phyloP scores from a whole-genome alignment of 2,888 invertebrate species.

The Helobdella robusta region DNA sequence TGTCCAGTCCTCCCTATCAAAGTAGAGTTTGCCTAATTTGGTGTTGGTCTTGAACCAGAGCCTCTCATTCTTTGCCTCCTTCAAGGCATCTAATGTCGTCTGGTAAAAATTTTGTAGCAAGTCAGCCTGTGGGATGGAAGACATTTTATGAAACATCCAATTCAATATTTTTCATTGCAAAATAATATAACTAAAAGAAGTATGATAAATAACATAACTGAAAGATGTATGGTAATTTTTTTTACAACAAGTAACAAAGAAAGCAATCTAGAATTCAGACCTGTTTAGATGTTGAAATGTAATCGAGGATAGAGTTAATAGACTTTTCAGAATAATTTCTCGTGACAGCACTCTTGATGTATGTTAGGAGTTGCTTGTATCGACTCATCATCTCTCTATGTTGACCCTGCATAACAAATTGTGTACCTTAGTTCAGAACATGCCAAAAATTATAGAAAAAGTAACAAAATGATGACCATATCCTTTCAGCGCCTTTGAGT shows the following conservation, averaged over 20 bases:
- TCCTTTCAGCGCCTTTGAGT: too few species aligned
- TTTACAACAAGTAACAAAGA: slow-evolving; percentile 23
- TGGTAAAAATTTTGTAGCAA: slow-evolving; percentile 94
- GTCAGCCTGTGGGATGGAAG: slow-evolving; percentile 25
- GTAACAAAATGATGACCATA: neutral
- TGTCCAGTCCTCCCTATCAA: slow-evolving; percentile 84
- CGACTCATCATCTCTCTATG: slow-evolving; percentile 88
- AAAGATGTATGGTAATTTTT: neutral
- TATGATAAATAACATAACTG: neutral
- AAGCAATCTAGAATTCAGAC: slow-evolving; percentile 51
- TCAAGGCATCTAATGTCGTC: slow-evolving; percentile 58
- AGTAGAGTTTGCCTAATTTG: slow-evolving; percentile 93
- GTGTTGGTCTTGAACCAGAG: slow-evolving; percentile 99
- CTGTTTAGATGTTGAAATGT: slow-evolving; percentile 97
- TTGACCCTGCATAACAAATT: slow-evolving; percentile 61
- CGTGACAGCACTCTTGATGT: slow-evolving; percentile 97
- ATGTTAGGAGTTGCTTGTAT: slow-evolving; percentile 89
- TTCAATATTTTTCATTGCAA: neutral
- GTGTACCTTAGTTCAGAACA: neutral
- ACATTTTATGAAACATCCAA: neutral
- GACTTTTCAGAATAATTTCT: slow-evolving; percentile 98
- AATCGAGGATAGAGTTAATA: slow-evolving; percentile 96
- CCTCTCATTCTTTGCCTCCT: slow-evolving; percentile 96
- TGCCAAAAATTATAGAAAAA: slow-evolving; percentile 8
- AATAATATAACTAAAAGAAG: neutral